phyloP scores from a whole-genome alignment of 2,797 vertebrate species.

The Agapornis canus region DNA sequence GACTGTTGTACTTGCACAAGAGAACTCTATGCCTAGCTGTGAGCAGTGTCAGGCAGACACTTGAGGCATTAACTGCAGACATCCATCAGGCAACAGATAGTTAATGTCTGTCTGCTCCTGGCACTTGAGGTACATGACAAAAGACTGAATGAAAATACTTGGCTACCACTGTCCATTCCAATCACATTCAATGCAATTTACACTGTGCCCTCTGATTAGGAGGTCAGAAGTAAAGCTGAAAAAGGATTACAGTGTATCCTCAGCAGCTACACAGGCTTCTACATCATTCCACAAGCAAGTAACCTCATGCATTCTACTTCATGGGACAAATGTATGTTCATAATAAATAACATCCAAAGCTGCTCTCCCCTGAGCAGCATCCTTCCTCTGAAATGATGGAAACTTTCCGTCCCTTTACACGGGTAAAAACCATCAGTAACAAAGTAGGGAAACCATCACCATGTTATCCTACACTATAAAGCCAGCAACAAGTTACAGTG shows the following conservation, averaged over 20 bases:
- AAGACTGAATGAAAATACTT: background rate
- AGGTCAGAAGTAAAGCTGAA: background rate
- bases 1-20: background rate
- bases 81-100: fast-evolving
- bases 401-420: background rate
- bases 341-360: background rate
- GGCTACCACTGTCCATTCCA: background rate
- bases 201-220: background rate
- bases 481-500: background rate
- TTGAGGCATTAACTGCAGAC: background rate
- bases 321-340: fast-evolving
- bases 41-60: background rate
- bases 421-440: background rate
- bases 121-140: background rate
- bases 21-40: background rate
- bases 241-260: background rate
- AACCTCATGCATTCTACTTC: background rate
- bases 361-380: background rate
- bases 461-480: background rate
- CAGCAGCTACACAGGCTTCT: background rate
- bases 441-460: background rate
- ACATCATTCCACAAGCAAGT: background rate
- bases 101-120: background rate
- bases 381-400: background rate
- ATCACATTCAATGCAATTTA: background rate